Conservation (phyloP, 2,888 invertebrate genomes). For the Stenchaetothrips biformis region DNA sequence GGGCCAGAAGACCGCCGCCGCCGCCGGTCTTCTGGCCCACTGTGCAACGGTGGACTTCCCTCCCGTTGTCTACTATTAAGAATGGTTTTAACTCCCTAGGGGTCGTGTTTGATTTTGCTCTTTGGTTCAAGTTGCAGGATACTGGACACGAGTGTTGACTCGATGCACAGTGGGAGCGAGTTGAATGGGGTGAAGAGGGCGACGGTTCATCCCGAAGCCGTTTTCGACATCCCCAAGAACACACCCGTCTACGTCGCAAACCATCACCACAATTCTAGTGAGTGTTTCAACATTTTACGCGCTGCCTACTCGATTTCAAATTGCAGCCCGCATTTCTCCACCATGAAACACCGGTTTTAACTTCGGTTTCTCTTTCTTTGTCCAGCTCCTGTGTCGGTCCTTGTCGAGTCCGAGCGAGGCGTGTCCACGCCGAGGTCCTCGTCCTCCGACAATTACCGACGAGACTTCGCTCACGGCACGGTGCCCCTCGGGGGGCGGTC, state of each 20-base stretch:
- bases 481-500: conserved; percentile 46
- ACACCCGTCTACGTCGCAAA: conserved; percentile 41
- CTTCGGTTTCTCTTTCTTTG: neutral
- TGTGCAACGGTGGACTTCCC: neutral
- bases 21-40: neutral
- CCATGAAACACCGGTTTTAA: neutral
- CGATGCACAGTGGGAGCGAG: neutral
- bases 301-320: neutral
- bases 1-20: neutral
- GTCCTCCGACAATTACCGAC: conserved; percentile 61
- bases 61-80: neutral
- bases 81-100: neutral
- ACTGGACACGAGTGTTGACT: neutral
- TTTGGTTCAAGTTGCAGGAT: conserved; percentile 4
- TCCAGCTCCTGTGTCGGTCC: conserved; percentile 8
- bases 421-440: conserved; percentile 42
- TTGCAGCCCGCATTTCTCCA: neutral
- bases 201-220: conserved; percentile 55
- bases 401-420: conserved; percentile 28
- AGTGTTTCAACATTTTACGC: neutral
- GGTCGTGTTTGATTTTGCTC: neutral
- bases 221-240: conserved; percentile 55
- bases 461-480: conserved; percentile 67
- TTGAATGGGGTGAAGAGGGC: conserved; percentile 39
- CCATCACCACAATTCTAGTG: conserved; percentile 1